Conservation (phyloP, 2,797 vertebrate genomes). For the Epinephelus coioides region DNA sequence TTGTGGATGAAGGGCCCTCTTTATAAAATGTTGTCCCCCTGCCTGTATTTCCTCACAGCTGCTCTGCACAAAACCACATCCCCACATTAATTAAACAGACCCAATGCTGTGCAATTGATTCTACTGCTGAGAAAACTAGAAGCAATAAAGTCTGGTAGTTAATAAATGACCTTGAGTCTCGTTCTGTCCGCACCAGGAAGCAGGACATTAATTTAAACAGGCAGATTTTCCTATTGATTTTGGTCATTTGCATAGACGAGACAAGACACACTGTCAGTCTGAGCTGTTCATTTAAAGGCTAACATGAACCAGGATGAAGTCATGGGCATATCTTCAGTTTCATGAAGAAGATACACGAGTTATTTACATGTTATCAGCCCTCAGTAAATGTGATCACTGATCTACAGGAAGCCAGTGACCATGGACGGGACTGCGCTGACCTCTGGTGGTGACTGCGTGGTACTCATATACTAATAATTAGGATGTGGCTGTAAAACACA, state of each 20-base stretch:
- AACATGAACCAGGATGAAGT: neutral
- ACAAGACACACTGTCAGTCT: neutral
- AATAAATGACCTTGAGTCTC: neutral
- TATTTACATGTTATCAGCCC: neutral
- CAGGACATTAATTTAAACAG: neutral
- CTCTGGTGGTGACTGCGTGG: conserved; percentile 60
- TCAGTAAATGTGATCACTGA: conserved; percentile 18
- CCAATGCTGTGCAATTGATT: too few species aligned
- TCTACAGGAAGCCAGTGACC: neutral
- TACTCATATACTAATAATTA: neutral
- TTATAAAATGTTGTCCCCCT: too few species aligned
- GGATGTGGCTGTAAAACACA: neutral
- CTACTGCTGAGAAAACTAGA: too few species aligned
- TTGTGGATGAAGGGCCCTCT: too few species aligned
- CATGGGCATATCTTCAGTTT: neutral
- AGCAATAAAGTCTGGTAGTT: too few species aligned
- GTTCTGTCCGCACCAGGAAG: neutral
- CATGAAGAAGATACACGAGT: neutral
- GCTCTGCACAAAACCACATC: too few species aligned
- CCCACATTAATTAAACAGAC: too few species aligned
- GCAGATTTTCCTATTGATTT: neutral
- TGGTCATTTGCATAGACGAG: neutral
- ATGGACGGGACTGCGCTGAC: conserved; percentile 54
- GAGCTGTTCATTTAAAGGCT: neutral
- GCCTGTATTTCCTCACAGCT: too few species aligned